Conservation (phyloP, 2,888 invertebrate species). For the Tanytarsus gracilentus region DNA sequence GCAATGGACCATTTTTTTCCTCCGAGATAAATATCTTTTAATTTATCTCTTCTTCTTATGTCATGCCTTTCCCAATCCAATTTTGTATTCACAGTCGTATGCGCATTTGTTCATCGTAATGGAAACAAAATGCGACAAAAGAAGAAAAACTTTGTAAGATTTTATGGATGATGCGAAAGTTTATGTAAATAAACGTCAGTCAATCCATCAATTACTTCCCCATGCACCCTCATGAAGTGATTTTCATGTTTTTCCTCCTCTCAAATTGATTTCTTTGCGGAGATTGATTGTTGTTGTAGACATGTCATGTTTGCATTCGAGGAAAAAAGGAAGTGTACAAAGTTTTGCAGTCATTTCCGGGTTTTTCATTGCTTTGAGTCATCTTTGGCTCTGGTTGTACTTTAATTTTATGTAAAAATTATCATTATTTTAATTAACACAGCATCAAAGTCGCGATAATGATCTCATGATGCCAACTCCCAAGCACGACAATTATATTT, state of each 20-base stretch:
- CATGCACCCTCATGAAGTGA: not conserved
- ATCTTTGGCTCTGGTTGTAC: too few relatives aligned
- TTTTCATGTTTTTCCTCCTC: conserved; percentile 14
- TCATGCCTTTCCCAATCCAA: not conserved
- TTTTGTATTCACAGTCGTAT: too few relatives aligned
- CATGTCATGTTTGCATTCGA: not conserved
- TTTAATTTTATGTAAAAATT: not conserved
- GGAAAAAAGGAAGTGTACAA: not conserved
- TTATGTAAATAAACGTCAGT: conserved; percentile 17
- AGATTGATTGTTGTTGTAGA: conserved; percentile 19
- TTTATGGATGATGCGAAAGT: too few relatives aligned
- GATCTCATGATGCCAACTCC: not conserved
- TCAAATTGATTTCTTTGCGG: not conserved
- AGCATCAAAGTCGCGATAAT: conserved; percentile 13
- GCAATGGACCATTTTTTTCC: not conserved
- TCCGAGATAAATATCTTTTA: conserved; percentile 11
- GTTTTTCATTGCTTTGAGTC: not conserved
- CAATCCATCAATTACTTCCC: conserved; percentile 5
- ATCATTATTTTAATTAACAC: conserved; percentile 4
- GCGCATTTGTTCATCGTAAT: too few relatives aligned
- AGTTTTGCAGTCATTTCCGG: not conserved
- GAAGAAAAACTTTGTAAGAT: too few relatives aligned
- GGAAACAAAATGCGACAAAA: too few relatives aligned
- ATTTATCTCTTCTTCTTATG: not conserved
- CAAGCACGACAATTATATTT: conserved; percentile 20